phyloP scores from a whole-genome alignment of 2,888 invertebrate genomes.

The Brachypalpus laphriformis region DNA sequence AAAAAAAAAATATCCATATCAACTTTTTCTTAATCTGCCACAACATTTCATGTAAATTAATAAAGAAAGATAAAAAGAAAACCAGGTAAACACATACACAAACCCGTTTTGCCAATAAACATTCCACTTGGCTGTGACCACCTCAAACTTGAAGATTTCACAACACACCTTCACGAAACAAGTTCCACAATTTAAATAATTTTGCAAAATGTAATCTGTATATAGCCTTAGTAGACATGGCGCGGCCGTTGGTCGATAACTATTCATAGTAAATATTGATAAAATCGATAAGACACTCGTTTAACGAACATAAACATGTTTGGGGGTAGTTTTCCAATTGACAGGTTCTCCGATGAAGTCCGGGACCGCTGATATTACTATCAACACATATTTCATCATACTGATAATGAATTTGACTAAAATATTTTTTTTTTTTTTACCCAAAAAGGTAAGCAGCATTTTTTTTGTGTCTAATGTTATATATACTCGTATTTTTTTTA shows the following conservation, averaged over 20 bases:
- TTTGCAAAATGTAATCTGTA: conserved; percentile 32
- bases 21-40: too few relatives aligned
- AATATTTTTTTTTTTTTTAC: not conserved
- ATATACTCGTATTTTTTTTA: not conserved
- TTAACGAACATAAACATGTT: conserved; percentile 17
- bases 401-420: conserved; percentile 10
- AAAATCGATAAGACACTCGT: conserved; percentile 1
- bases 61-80: not conserved
- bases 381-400: not conserved
- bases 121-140: conserved; percentile 11
- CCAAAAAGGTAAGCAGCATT: conserved; percentile 2
- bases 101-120: conserved; percentile 16
- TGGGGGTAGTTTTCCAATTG: conserved; percentile 27
- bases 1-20: too few relatives aligned
- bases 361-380: not conserved
- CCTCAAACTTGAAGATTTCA: conserved; percentile 43
- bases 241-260: not conserved
- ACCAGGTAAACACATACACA: not conserved
- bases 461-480: not conserved
- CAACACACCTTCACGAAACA: conserved; percentile 33
- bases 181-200: conserved; percentile 37
- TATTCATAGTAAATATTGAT: conserved; percentile 25
- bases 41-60: not conserved
- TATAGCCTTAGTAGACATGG: not conserved
- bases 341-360: conserved; percentile 25